These are phyloP conservation scores for Crocuta crocuta DNA, from an alignment of 2,113 vertebrate genomes.

Conservation along the genomic window DNA sequence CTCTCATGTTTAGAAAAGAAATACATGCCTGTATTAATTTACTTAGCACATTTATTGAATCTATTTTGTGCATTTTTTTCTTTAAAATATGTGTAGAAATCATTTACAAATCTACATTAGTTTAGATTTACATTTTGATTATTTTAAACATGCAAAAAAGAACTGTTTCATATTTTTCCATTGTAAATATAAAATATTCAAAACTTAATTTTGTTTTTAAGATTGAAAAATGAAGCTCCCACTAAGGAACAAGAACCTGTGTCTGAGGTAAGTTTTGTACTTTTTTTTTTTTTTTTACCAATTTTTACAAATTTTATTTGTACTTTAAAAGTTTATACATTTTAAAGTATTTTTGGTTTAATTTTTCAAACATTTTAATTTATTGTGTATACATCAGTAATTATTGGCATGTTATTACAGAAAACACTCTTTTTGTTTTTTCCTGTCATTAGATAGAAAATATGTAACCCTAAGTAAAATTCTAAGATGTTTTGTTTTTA, in stretches of 20 bases:
- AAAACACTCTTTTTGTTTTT: background rate
- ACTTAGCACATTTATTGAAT: background rate
- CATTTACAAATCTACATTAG: conserved; percentile 38
- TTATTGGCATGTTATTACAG: background rate
- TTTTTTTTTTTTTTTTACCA: too few relatives aligned
- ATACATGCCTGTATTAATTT: background rate
- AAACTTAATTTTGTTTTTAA: conserved; percentile 80
- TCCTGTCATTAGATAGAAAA: conserved; percentile 17
- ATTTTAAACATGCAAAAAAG: conserved; percentile 44
- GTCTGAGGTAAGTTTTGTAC: conserved; percentile 76
- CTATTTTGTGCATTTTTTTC: conserved; percentile 38
- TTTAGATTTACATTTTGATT: conserved; percentile 55
- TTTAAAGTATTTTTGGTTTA: background rate
- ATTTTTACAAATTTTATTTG: conserved; percentile 33
- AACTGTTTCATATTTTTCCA: conserved; percentile 11
- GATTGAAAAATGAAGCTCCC: conserved; percentile 76
- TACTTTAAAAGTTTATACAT: conserved; percentile 32
- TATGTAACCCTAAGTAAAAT: conserved; percentile 13
- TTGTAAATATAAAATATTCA: conserved; percentile 61
- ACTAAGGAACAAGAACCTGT: conserved; percentile 68
- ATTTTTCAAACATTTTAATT: conserved; percentile 40
- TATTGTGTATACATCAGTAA: background rate
- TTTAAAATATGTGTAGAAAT: conserved; percentile 48
- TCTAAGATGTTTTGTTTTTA: conserved; percentile 24
- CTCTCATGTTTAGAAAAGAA: conserved; percentile 42